A percentile compares a stretch with the other conserved stretches of the same genome.
These are phyloP conservation scores for Ciconia boyciana DNA, from an alignment of 2,113 vertebrate genomes.

Conservation along the genomic window DNA sequence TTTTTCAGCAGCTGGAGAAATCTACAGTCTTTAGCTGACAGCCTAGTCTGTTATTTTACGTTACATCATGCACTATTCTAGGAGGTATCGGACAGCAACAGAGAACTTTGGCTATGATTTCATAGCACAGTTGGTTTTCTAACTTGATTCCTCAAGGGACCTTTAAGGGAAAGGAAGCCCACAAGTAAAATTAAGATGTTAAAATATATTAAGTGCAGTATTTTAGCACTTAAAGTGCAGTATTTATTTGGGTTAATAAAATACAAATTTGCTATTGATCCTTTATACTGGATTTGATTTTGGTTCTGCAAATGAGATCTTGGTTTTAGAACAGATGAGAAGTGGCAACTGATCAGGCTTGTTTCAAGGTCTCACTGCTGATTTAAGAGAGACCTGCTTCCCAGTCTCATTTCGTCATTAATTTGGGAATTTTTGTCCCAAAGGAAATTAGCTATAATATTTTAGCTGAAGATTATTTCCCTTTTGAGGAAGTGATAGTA, in stretches of 20 bases:
- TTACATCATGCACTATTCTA: background rate
- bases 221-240: background rate
- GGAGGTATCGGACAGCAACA: background rate
- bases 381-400: background rate
- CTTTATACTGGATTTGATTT: background rate
- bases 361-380: background rate
- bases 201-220: background rate
- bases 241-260: background rate
- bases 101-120: background rate
- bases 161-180: background rate
- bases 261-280: background rate
- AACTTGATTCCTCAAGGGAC: background rate
- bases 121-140: background rate
- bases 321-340: background rate
- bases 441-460: background rate
- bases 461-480: background rate
- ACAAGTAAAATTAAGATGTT: background rate
- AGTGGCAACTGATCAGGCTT: background rate
- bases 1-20: slow-evolving; percentile 12
- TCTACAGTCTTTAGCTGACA: background rate
- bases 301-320: background rate
- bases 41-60: background rate
- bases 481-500: background rate
- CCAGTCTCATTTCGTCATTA: background rate
- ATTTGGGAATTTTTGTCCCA: background rate